These are phyloP conservation scores for Ictidomys tridecemlineatus DNA, from an alignment of 2,113 vertebrate genomes.

Conservation along the genomic window DNA sequence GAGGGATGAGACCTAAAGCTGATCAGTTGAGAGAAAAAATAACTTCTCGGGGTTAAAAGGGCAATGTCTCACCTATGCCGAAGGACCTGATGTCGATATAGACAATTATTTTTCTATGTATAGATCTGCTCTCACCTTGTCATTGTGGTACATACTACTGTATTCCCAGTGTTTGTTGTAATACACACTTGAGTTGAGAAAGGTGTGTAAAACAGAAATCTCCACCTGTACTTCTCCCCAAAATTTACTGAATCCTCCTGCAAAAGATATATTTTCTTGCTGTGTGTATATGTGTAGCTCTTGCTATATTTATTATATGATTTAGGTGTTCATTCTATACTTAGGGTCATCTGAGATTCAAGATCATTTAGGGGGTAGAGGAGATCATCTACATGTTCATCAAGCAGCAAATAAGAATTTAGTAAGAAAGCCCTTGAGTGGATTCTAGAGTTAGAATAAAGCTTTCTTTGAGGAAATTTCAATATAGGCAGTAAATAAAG, in stretches of 20 bases:
- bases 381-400: neutral
- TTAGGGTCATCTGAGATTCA: neutral
- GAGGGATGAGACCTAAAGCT: neutral
- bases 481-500: neutral
- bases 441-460: neutral
- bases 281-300: neutral
- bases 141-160: neutral
- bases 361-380: neutral
- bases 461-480: neutral
- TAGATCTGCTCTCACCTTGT: neutral
- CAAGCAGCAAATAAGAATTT: conserved; percentile 8
- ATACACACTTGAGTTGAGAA: neutral
- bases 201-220: neutral
- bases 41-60: neutral
- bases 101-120: neutral
- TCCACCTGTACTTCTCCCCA: neutral
- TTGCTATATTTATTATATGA: neutral
- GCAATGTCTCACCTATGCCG: neutral
- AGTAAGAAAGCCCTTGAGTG: neutral
- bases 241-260: neutral
- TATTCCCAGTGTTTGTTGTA: neutral
- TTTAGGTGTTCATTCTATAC: neutral
- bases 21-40: neutral
- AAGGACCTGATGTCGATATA: neutral
- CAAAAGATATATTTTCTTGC: neutral